Evolutionary conservation across 2,113 vertebrate species (phyloP).

Genomic region (Archilochus colubris): DNA sequence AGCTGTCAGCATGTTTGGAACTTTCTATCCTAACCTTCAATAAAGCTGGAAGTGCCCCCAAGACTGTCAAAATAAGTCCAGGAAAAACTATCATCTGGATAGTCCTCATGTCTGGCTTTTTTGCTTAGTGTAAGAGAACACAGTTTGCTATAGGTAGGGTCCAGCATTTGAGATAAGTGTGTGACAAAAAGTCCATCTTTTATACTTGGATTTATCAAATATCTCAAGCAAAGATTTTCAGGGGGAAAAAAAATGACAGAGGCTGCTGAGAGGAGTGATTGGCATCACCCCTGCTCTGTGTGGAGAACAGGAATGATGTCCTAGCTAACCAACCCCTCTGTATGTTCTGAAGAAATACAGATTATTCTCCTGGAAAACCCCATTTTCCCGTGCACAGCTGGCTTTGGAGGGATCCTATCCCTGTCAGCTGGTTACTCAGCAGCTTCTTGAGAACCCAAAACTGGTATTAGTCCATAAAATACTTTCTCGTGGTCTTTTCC

Average conservation of each 20-base stretch:
- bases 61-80: background rate
- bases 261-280: background rate
- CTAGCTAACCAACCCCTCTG: accelerated
- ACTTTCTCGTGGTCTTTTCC: background rate
- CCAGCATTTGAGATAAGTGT: background rate
- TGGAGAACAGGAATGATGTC: background rate
- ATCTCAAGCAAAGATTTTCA: background rate
- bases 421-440: background rate
- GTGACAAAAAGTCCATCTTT: background rate
- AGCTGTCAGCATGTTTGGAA: background rate
- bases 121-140: background rate
- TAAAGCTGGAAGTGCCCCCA: background rate
- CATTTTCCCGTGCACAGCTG: background rate
- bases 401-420: background rate
- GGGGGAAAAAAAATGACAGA: background rate
- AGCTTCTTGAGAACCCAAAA: background rate
- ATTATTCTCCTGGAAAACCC: background rate
- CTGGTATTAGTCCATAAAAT: background rate
- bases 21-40: background rate
- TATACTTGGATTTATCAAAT: background rate
- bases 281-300: background rate
- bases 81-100: background rate
- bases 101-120: background rate
- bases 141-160: background rate
- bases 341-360: background rate